A percentile compares a stretch with the other conserved stretches of the same genome.
phyloP scores from a whole-genome alignment of 2,797 vertebrate species.

The Alosa sapidissima region DNA sequence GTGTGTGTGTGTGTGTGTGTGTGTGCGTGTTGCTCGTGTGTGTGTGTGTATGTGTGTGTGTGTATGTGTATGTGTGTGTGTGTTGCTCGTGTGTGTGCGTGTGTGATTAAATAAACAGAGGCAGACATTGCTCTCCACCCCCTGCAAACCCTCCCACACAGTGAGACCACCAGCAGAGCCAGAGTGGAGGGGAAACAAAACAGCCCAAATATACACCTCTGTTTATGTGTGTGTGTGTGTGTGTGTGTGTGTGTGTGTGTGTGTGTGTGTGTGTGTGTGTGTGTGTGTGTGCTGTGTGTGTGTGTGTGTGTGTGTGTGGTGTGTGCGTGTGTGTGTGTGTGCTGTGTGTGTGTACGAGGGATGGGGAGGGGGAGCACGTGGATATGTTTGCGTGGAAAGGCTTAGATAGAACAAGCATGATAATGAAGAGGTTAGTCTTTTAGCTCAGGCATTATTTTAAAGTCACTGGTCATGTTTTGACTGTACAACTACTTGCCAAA shows the following conservation, averaged over 20 bases:
- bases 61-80: neutral
- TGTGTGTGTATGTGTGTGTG: neutral
- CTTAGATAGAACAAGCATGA: neutral
- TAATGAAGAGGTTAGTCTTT: neutral
- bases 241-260: neutral
- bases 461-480: neutral
- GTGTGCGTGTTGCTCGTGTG: neutral
- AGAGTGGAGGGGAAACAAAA: neutral
- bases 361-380: neutral
- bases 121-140: neutral
- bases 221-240: neutral
- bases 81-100: neutral
- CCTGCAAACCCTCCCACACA: neutral
- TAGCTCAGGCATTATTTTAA: neutral
- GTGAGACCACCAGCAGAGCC: conserved; percentile 5
- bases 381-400: conserved; percentile 1
- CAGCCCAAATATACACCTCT: neutral
- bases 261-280: too few species aligned
- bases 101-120: neutral
- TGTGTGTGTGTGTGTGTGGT: too few species aligned
- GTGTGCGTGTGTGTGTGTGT: too few species aligned
- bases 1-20: neutral
- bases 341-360: too few species aligned
- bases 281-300: too few species aligned
- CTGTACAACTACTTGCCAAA: neutral